A percentile compares a stretch with the other conserved stretches of the same genome.
phyloP scores from a whole-genome alignment of 2,797 vertebrate species.

The Neomorphus geoffroyi region DNA sequence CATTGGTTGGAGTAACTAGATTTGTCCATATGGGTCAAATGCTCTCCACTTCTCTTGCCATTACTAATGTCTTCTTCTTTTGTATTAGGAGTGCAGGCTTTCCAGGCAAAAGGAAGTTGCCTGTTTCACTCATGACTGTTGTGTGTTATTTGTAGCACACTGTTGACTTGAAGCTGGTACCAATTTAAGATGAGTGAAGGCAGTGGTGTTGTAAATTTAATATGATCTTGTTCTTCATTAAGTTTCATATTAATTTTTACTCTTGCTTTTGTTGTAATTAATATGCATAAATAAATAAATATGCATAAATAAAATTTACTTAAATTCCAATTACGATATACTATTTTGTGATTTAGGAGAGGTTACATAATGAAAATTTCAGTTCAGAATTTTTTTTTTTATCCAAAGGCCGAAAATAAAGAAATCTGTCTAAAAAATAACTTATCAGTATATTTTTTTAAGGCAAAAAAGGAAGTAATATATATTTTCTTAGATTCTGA shows the following conservation, averaged over 20 bases:
- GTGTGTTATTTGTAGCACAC: fast-evolving
- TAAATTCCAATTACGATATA: neutral
- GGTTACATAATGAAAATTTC: neutral
- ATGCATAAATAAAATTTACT: neutral
- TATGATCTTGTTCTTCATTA: neutral
- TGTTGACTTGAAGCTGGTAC: neutral
- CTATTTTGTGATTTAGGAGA: neutral
- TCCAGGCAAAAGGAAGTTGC: neutral
- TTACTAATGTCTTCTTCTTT: neutral
- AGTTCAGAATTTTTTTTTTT: neutral
- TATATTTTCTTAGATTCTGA: neutral
- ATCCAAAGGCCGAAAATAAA: neutral
- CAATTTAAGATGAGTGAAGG: neutral
- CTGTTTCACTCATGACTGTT: neutral
- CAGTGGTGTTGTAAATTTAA: neutral
- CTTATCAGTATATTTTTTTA: neutral
- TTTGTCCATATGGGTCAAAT: neutral
- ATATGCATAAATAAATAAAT: too few relatives aligned
- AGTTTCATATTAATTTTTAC: neutral
- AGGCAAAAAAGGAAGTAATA: neutral
- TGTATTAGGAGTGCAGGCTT: neutral
- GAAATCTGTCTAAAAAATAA: neutral
- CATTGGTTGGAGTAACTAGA: fast-evolving
- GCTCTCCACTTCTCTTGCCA: neutral
- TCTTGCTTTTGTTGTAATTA: neutral